Base-by-base conservation (phyloP, 2,113 vertebrate species). In the Colaptes auratus region DNA sequence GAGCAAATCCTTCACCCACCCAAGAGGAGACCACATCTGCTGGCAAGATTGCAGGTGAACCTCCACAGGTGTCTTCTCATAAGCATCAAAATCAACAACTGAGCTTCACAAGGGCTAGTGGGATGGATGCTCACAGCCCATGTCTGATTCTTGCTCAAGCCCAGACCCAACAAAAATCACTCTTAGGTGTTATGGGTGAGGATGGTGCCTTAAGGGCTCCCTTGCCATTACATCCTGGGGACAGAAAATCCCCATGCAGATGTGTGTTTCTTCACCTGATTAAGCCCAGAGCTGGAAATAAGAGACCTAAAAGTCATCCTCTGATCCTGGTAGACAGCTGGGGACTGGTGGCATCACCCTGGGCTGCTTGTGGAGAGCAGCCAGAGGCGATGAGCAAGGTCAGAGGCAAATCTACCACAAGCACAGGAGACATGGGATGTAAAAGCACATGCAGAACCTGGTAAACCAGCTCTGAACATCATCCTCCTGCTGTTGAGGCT, bases 71-170 rank as follows among this genome's bases (percentile, higher is more conserved):
- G 6, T 23, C 36, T 33, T 52, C 74, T 21, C 35, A 8, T 3
- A 46, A 63, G 9, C 13, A 3, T 2, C 7, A 2, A 33, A 30
- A 64, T 7, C 58, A 48, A 10, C 9, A 23, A 2, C n/a, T 4
- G 4, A 3, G 24, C 19, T 46, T 30, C 56, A 5, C 4, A 6
- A 0, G 1, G 30, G 46, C 30, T n/a, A 53, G 20, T 0, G 1
- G 65, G 65, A 61, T 4, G 21, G 65, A 18, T 19, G 25, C 25
- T 44, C 39, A 6, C 7, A 52, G 53, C 48, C 71, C 48, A 4
- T 1, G 2, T 10, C 13, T 2, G 50, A 7, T 6, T 17, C 53
- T 56, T 61, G 9, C 33, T 20, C 36, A 44, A 67, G 46, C 33
- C 21, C 53, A 56, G 5, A 61, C 30, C 39, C 7, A 7, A 56